Evolutionary conservation across 2,797 vertebrate species (phyloP), one percentile per base, ranked within the genome.

Genomic region (Phoebastria nigripes): DNA sequence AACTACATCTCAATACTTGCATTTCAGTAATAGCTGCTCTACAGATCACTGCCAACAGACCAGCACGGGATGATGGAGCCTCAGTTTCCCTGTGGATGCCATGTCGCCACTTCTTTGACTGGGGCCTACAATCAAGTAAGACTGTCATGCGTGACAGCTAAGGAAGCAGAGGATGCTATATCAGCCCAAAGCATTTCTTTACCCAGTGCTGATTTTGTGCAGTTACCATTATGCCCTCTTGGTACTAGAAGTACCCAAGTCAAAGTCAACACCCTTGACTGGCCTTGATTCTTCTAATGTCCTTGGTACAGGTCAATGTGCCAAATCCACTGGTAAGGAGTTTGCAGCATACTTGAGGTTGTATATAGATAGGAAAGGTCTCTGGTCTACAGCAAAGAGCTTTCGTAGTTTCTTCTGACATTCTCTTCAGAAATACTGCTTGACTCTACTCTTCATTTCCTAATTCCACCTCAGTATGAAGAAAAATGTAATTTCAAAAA

Each of bases 121-220:
- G 28, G 14, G 21, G 21, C n/a, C n/a, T 56, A 7, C 61, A 69
- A 4, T 56, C 18, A 90, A 44, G 24, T 49, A 24, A 73, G 73
- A 39, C 49, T 1, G 0, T 41, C 28, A 15, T 8, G 7, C 6
- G 1, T n/a, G 47, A 55, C 21, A 81, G 17, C 52, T 62, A 55
- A 79, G 58, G 47, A 56, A 71, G 47, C 56, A 71, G 59, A 73
- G 16, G 44, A 35, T 3, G 3, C 31, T 52, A 4, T 49, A 61
- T 33, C n/a, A 71, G 20, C 24, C 47, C 44, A 52, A 66, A 54
- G 15, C 46, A n/a, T 77, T 67, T 65, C 42, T 91, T 69, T 44
- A 31, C 24, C 62, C 46, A 4, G 19, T 18, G 41, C 35, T 49
- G n/a, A 5, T 16, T 47, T 21, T 16, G 15, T 54, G 46, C 39